A percentile compares a stretch with the other conserved stretches of the same genome.
Conservation (phyloP, 2,113 vertebrate genomes). For the Esox niger region DNA sequence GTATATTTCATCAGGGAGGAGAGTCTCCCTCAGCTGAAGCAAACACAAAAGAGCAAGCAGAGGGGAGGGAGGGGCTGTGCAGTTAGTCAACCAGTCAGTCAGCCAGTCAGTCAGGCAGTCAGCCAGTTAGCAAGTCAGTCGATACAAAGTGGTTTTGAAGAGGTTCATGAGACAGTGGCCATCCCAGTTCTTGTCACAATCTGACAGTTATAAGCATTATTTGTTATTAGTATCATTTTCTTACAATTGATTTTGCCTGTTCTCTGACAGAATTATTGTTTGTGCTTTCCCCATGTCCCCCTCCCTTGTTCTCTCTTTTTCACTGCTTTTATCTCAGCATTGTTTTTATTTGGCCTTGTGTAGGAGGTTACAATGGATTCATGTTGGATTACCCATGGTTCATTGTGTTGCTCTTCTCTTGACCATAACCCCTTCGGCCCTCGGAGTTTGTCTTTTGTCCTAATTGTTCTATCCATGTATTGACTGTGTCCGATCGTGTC, state of each 20-base stretch:
- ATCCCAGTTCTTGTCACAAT: constrained; percentile 52
- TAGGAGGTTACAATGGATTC: not conserved
- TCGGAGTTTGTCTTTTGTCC: not conserved
- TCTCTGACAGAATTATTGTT: constrained; percentile 38
- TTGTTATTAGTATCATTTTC: constrained; percentile 68
- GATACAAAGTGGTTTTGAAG: constrained; percentile 60
- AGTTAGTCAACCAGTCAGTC: too few relatives aligned
- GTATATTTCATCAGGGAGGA: constrained; percentile 36
- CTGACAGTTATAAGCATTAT: constrained; percentile 56
- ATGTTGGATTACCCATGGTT: not conserved
- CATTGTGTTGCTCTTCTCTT: not conserved
- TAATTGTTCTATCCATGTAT: not conserved
- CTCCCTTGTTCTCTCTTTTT: constrained; percentile 6
- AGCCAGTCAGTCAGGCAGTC: too few relatives aligned
- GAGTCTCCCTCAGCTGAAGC: constrained; percentile 32
- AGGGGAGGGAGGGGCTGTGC: not conserved
- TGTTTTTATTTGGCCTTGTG: not conserved
- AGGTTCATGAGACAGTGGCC: constrained; percentile 55
- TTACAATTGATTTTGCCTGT: constrained; percentile 45
- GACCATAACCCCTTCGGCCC: not conserved
- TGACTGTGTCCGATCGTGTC: not conserved
- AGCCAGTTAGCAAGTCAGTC: too few relatives aligned
- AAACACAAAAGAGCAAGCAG: constrained; percentile 45
- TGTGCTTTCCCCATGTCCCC: constrained; percentile 21
- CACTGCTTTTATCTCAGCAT: not conserved